These are phyloP conservation scores for Tragulus kanchil DNA, from an alignment of 2,113 vertebrate genomes.

Conservation along the genomic window DNA sequence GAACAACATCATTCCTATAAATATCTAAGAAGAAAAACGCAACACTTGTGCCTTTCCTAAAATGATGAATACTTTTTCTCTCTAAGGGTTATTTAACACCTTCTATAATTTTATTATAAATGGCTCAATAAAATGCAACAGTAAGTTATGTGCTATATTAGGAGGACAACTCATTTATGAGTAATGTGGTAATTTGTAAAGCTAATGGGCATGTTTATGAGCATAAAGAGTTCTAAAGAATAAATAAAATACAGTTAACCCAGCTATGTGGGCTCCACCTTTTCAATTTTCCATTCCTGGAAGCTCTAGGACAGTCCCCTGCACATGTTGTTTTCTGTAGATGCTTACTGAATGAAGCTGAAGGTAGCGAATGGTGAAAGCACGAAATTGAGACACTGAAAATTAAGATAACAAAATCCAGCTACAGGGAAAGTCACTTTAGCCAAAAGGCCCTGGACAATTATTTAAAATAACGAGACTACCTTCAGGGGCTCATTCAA, in stretches of 20 bases:
- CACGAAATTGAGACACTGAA: slow-evolving; percentile 56
- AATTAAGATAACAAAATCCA: slow-evolving; percentile 76
- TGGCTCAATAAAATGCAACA: slow-evolving; percentile 75
- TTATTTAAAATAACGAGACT: slow-evolving; percentile 78
- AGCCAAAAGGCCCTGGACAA: slow-evolving; percentile 81
- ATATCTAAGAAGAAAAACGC: slow-evolving; percentile 52
- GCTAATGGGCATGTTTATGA: slow-evolving; percentile 80
- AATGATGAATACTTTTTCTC: slow-evolving; percentile 68
- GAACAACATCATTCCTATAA: neutral
- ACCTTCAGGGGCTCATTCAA: slow-evolving; percentile 73
- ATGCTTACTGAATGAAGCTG: slow-evolving; percentile 16
- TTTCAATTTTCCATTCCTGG: neutral
- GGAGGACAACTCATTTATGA: slow-evolving; percentile 77
- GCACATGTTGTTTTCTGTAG: neutral
- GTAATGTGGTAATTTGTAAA: slow-evolving; percentile 82
- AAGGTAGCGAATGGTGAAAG: neutral
- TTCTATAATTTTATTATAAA: slow-evolving; percentile 83
- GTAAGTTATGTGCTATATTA: slow-evolving; percentile 78
- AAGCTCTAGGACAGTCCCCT: neutral
- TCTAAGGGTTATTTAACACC: slow-evolving; percentile 81
- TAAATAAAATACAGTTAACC: slow-evolving; percentile 71
- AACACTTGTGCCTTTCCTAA: slow-evolving; percentile 54
- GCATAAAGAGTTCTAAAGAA: slow-evolving; percentile 71
- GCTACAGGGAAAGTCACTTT: slow-evolving; percentile 69
- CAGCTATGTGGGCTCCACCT: no score